phyloP scores from a whole-genome alignment of 2,113 vertebrate genomes.

The Podilymbus podiceps region DNA sequence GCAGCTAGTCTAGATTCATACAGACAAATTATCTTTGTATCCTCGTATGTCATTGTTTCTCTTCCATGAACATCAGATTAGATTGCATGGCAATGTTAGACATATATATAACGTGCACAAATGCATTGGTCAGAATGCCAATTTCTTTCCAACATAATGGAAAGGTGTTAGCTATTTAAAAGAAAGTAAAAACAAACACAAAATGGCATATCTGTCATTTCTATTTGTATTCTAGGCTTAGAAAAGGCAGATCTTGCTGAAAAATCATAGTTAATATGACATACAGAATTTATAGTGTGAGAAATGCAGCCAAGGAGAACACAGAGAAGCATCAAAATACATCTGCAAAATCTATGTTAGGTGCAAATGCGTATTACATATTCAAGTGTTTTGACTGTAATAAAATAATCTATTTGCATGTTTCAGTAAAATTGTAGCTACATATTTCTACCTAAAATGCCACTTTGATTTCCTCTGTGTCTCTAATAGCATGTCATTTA shows the following conservation, averaged over 20 bases:
- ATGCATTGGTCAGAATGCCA: not conserved
- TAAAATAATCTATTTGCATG: not conserved
- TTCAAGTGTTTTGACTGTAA: conserved; percentile 23
- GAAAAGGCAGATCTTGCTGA: not conserved
- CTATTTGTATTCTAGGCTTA: not conserved
- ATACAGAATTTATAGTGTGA: conserved; percentile 3
- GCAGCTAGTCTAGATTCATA: not conserved
- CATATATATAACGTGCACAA: not conserved
- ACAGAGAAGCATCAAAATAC: not conserved
- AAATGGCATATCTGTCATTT: conserved; percentile 8
- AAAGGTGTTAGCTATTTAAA: not conserved
- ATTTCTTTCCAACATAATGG: not conserved
- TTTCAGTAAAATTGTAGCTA: not conserved
- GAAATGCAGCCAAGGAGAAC: not conserved
- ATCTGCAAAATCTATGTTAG: not conserved
- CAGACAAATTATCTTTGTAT: not conserved
- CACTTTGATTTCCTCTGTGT: not conserved
- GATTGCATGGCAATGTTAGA: not conserved
- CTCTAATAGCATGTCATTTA: not conserved
- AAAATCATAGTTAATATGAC: conserved; percentile 9
- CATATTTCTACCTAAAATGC: not conserved
- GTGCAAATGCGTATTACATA: not conserved
- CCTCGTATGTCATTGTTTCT: not conserved
- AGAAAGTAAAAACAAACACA: not conserved
- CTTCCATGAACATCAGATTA: not conserved